Base-by-base conservation (phyloP, 2,888 invertebrate genomes). In the Heteromurus nitidus region DNA sequence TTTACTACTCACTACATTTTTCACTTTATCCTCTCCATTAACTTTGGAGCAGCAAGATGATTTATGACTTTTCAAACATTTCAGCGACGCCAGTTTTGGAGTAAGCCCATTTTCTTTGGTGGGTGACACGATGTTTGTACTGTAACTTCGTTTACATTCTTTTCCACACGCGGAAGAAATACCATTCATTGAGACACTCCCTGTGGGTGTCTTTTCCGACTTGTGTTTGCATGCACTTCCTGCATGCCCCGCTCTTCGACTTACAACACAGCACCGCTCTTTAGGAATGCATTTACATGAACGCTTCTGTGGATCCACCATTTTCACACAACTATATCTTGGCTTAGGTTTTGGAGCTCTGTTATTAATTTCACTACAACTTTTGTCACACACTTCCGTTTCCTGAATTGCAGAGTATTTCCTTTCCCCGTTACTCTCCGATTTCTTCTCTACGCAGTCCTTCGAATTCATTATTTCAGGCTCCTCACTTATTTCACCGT, bases 401-500 rank as follows among this genome's bases (percentile, higher is more conserved):
- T 70, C 82, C 28, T 84, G 82, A 47, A 85, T 85, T 26, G 82
- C 80, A 30, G 84, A 85, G 64, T 85, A 86, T 67, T 85, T 79
- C 47, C 75, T 31, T 28, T 85, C 85, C 60, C 47, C 18, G 26
- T 53, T 60, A 16, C n/a, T 50, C n/a, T n/a, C n/a, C n/a, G n/a
- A n/a, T n/a, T n/a, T n/a, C n/a, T n/a, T n/a, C n/a, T n/a, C n/a
- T n/a, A n/a, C n/a, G n/a, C n/a, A 31, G 20, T 22, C 64, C 31
- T 31, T 62, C n/a, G 31, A 26, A 26, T 31, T 65, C 53, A 26
- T 47, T 13, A 30, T 11, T 36, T 58, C 60, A 26, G 76, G 74
- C 44, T 86, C 82, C n/a, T 87, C 87, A 77, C 84, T 82, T 22
- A 85, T 87, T 81, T 86, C 85, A 31, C 86, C 87, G 64, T 87